These are phyloP conservation scores for Blennius ocellaris DNA, from an alignment of 2,113 vertebrate species.

Conservation along the genomic window DNA sequence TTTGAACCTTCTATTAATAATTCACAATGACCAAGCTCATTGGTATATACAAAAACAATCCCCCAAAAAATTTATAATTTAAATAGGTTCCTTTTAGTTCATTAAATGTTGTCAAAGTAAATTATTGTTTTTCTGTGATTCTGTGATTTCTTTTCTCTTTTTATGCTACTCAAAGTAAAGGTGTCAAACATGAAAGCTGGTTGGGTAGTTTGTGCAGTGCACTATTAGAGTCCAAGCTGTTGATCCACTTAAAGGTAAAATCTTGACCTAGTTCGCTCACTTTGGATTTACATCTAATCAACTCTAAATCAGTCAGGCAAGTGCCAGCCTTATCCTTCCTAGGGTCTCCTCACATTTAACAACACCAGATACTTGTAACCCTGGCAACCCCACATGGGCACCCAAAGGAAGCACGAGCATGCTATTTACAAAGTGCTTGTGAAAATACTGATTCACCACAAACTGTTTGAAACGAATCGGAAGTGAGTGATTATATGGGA, in stretches of 20 bases:
- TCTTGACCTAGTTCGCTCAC: conserved; percentile 73
- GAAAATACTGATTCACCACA: conserved; percentile 71
- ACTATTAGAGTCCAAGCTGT: conserved; percentile 66
- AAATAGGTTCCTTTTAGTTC: neutral
- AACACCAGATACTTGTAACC: conserved; percentile 52
- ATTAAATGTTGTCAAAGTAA: neutral
- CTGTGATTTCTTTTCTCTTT: neutral
- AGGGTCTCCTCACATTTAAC: conserved; percentile 63
- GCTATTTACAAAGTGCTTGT: conserved; percentile 72
- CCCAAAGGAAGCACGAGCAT: conserved; percentile 66
- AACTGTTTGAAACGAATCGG: conserved; percentile 64
- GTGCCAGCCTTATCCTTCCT: conserved; percentile 27
- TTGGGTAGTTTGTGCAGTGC: conserved; percentile 41
- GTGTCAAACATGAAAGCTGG: conserved; percentile 54
- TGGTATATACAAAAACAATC: neutral
- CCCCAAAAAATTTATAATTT: conserved; percentile 6
- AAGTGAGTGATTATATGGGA: conserved; percentile 78
- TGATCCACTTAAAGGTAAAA: conserved; percentile 76
- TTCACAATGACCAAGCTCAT: neutral
- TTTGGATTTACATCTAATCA: conserved; percentile 69
- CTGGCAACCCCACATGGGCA: conserved; percentile 51
- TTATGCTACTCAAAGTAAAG: conserved; percentile 30
- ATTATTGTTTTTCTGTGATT: neutral
- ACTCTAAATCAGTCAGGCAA: conserved; percentile 57
- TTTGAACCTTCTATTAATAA: neutral